Percentiles rank a stretch among this genome's conserved stretches.
Evolutionary conservation across 1,140 invertebrate species (phyloP).

Genomic region (Drosophila jambulina): DNA sequence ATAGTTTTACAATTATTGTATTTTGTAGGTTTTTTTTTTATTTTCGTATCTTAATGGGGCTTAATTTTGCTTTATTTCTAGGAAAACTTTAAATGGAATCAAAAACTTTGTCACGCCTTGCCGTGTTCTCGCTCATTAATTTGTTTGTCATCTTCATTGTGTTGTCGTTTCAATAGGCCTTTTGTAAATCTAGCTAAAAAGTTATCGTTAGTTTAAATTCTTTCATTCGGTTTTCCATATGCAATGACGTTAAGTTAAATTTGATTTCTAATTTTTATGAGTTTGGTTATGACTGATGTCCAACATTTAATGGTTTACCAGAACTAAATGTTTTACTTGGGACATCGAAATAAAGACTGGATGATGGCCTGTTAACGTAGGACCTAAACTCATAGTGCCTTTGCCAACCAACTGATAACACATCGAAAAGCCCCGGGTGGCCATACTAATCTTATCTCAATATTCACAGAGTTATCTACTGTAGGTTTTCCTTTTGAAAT

Average conservation of each 20-base stretch:
- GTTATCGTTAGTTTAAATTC: slow-evolving; percentile 73
- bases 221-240: slow-evolving; percentile 60
- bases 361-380: slow-evolving; percentile 12
- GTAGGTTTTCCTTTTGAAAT: background rate
- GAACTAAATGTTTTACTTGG: background rate
- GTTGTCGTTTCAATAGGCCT: slow-evolving; percentile 34
- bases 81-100: slow-evolving; percentile 79
- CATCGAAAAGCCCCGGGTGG: slow-evolving; percentile 6
- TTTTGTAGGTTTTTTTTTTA: slow-evolving; percentile 56
- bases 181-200: slow-evolving; percentile 80
- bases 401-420: slow-evolving; percentile 6
- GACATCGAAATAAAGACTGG: slow-evolving; percentile 7
- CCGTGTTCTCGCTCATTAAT: slow-evolving; percentile 45
- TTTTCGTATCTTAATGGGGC: slow-evolving; percentile 33
- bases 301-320: slow-evolving; percentile 2
- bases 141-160: slow-evolving; percentile 16
- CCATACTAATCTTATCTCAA: slow-evolving; percentile 11
- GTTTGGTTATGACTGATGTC: slow-evolving; percentile 28
- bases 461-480: slow-evolving; percentile 53
- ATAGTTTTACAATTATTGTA: slow-evolving; percentile 80
- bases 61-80: slow-evolving; percentile 55
- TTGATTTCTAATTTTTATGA: slow-evolving; percentile 29
- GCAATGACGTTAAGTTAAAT: slow-evolving; percentile 44
- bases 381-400: slow-evolving; percentile 5
- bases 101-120: slow-evolving; percentile 63